Percentiles rank a stretch among this genome's conserved stretches.
Evolutionary conservation across 2,888 invertebrate species (phyloP).

Genomic region (Nebria brevicollis): DNA sequence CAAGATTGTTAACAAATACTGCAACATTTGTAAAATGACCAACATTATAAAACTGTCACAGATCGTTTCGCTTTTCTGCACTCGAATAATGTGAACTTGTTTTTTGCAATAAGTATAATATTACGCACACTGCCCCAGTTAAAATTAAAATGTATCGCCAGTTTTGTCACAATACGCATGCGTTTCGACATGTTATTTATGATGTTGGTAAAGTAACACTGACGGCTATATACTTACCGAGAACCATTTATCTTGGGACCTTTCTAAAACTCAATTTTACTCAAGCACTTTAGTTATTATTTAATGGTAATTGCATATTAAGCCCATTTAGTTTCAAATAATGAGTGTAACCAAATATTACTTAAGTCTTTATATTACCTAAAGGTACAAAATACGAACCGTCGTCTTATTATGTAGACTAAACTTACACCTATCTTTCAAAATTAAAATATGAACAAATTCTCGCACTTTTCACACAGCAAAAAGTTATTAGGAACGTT

Average conservation of each 20-base stretch:
- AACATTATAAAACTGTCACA: slow-evolving; percentile 6
- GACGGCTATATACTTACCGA: background rate
- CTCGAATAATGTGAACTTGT: slow-evolving; percentile 11
- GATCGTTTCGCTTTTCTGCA: slow-evolving; percentile 13
- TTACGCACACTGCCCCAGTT: slow-evolving; percentile 5
- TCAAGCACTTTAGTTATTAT: background rate
- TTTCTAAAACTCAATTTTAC: slow-evolving; percentile 15
- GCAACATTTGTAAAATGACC: too few relatives aligned
- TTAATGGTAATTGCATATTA: background rate
- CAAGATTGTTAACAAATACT: background rate
- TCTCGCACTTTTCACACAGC: too few relatives aligned
- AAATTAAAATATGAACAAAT: too few relatives aligned
- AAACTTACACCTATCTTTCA: too few relatives aligned
- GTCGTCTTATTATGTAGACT: too few relatives aligned
- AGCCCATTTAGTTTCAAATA: background rate
- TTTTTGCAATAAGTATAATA: slow-evolving; percentile 4
- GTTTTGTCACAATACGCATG: slow-evolving; percentile 40
- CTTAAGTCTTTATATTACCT: background rate
- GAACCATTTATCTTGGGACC: background rate
- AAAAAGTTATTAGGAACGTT: too few relatives aligned
- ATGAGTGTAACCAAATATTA: background rate
- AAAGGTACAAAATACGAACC: too few relatives aligned
- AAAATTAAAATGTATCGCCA: slow-evolving; percentile 31
- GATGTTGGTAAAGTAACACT: slow-evolving; percentile 30
- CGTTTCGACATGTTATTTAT: slow-evolving; percentile 38